Percentiles rank a stretch among this genome's conserved stretches.
Conservation (phyloP, 92 coral and sea anemone species). For the Porites divaricata region DNA sequence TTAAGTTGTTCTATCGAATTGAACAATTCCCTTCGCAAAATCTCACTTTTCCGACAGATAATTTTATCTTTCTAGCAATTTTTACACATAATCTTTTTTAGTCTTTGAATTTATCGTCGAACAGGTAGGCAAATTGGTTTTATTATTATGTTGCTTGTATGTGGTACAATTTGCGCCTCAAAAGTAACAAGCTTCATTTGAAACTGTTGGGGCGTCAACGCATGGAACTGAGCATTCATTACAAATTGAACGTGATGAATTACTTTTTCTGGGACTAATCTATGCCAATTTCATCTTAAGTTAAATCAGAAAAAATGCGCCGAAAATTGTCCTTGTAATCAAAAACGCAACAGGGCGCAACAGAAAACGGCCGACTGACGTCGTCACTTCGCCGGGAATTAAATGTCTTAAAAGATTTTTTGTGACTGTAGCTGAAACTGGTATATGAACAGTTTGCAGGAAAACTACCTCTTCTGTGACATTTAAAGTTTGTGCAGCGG, state of each 20-base stretch:
- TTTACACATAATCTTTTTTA: not conserved
- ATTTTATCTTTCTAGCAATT: not conserved
- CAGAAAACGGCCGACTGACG: not conserved
- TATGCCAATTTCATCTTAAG: not conserved
- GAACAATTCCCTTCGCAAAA: not conserved
- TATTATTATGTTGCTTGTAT: not conserved
- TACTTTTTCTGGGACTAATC: not conserved
- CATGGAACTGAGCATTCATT: slow-evolving; percentile 29
- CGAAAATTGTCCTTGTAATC: slow-evolving; percentile 20
- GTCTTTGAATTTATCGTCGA: not conserved
- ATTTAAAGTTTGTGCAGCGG: not conserved
- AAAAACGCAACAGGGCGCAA: slow-evolving; percentile 37
- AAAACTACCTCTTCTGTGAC: not conserved
- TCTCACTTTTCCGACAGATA: not conserved
- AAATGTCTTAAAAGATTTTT: slow-evolving; percentile 18
- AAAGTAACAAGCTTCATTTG: not conserved
- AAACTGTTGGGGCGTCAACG: slow-evolving; percentile 17
- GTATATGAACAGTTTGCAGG: slow-evolving; percentile 6
- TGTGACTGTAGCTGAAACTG: slow-evolving; percentile 9
- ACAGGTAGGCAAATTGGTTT: not conserved
- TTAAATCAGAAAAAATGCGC: slow-evolving; percentile 2
- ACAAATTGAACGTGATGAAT: slow-evolving; percentile 7
- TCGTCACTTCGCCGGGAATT: slow-evolving; percentile 5
- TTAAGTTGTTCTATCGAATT: not conserved
- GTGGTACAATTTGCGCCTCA: not conserved